Evolutionary conservation across 1,140 invertebrate species (phyloP).

Genomic region (Cydia strobilella): DNA sequence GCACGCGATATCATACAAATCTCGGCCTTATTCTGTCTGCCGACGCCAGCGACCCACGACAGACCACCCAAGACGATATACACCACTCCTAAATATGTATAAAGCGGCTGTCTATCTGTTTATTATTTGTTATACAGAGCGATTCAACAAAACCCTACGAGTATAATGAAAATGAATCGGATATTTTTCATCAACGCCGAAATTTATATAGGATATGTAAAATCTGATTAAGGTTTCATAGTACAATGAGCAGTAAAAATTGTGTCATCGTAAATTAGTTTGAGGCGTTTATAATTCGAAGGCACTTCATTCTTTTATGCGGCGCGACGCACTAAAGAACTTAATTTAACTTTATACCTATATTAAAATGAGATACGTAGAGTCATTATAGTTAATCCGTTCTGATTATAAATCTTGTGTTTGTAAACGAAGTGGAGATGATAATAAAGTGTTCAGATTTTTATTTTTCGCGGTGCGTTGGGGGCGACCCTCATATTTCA

Average conservation of each 20-base stretch:
- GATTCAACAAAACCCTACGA: slow-evolving; percentile 45
- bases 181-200: slow-evolving; percentile 41
- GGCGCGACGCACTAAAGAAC: slow-evolving; percentile 43
- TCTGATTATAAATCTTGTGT: slow-evolving; percentile 37
- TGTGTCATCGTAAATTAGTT: slow-evolving; percentile 46
- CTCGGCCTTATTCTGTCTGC: slow-evolving; percentile 67
- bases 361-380: slow-evolving; percentile 46
- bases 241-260: slow-evolving; percentile 53
- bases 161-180: slow-evolving; percentile 47
- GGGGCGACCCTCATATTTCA: slow-evolving; percentile 66
- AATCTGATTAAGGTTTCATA: slow-evolving; percentile 46
- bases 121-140: slow-evolving; percentile 60
- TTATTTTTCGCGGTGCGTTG: slow-evolving; percentile 52
- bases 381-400: slow-evolving; percentile 43
- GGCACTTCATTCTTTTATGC: slow-evolving; percentile 43
- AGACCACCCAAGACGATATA: slow-evolving; percentile 70
- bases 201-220: slow-evolving; percentile 41
- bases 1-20: slow-evolving; percentile 70
- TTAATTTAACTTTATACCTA: slow-evolving; percentile 48
- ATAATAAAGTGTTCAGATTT: slow-evolving; percentile 55
- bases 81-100: slow-evolving; percentile 66
- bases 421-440: slow-evolving; percentile 42
- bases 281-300: slow-evolving; percentile 44
- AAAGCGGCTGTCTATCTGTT: slow-evolving; percentile 60
- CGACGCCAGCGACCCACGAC: slow-evolving; percentile 52